phyloP scores from a whole-genome alignment of 2,797 vertebrate genomes.

The Lutjanus campechanus region DNA sequence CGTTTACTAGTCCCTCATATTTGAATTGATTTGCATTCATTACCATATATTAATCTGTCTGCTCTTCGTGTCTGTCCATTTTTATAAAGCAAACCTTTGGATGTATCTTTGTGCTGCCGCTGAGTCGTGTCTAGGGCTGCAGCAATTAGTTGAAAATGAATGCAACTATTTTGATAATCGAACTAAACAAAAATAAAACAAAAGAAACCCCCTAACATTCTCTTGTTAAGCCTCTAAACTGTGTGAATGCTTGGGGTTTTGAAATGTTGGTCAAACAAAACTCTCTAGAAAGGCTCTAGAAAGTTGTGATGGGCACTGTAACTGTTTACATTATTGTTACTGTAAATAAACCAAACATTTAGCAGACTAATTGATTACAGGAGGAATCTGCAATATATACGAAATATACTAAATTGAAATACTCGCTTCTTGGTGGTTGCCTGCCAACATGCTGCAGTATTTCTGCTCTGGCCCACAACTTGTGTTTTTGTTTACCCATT shows the following conservation, averaged over 20 bases:
- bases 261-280: not conserved
- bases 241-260: not conserved
- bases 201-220: not conserved
- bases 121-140: not conserved
- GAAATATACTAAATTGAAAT: too few species aligned
- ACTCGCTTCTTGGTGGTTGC: too few species aligned
- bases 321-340: too few species aligned
- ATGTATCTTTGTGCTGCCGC: conserved; percentile 1
- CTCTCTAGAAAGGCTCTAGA: not conserved
- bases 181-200: too few species aligned
- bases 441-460: too few species aligned
- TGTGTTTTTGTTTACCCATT: too few species aligned
- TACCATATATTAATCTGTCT: conserved; percentile 48
- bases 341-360: too few species aligned
- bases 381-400: too few species aligned
- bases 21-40: conserved; percentile 64
- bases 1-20: conserved; percentile 30
- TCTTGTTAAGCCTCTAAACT: not conserved
- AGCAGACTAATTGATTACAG: too few species aligned
- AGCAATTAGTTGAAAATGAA: not conserved
- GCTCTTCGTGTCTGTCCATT: conserved; percentile 24
- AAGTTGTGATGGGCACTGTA: not conserved
- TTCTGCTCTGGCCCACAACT: too few species aligned
- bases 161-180: not conserved
- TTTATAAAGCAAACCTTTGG: conserved; percentile 18